Conservation (phyloP, 2,113 vertebrate species). For the Bolborhynchus lineola region DNA sequence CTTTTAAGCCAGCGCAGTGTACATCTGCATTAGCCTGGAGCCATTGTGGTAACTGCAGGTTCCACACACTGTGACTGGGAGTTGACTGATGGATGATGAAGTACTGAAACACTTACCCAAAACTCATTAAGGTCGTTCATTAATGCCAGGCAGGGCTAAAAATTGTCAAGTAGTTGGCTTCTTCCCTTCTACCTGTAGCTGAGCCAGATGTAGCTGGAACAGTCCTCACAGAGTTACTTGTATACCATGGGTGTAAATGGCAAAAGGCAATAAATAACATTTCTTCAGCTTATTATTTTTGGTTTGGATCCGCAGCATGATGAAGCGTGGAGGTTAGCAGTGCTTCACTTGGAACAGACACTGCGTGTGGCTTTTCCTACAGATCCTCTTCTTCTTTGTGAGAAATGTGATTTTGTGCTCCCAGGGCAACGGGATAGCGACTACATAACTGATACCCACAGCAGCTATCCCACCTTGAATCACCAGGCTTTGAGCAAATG, state of each 20-base stretch:
- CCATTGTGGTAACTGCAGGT: not conserved
- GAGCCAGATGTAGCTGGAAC: not conserved
- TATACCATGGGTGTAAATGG: not conserved
- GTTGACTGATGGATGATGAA: not conserved
- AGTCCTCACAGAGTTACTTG: not conserved
- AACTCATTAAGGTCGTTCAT: not conserved
- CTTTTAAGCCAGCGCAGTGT: not conserved
- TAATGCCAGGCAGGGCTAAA: not conserved
- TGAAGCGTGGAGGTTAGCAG: not conserved
- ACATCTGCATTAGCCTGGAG: not conserved
- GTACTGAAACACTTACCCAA: not conserved
- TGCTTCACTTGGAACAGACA: accelerated
- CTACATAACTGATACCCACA: not conserved
- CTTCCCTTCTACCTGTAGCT: not conserved
- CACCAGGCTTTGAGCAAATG: not conserved
- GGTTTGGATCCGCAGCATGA: not conserved
- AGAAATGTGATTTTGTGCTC: not conserved
- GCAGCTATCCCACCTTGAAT: not conserved
- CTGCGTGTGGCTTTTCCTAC: not conserved
- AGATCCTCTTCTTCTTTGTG: not conserved
- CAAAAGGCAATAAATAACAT: not conserved
- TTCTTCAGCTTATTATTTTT: not conserved
- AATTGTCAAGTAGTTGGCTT: not conserved
- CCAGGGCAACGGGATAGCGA: not conserved
- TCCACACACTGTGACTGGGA: not conserved